A percentile compares a stretch with the other conserved stretches of the same genome.
Evolutionary conservation across 2,113 vertebrate genomes (phyloP).

Genomic region (Catharus fuscescens): DNA sequence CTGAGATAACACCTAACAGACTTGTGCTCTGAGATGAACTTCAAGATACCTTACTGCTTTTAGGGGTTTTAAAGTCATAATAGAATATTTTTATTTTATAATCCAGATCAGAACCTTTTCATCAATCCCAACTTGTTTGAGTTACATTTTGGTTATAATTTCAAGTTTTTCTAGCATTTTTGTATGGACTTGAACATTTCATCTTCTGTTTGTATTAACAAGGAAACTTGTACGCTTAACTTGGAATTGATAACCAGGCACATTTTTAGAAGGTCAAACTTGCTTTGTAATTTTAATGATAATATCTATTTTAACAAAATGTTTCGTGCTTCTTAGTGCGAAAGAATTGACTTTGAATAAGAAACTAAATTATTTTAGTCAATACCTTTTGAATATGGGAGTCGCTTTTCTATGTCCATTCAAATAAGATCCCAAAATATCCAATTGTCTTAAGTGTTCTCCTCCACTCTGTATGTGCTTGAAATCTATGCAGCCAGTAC

Average conservation of each 20-base stretch:
- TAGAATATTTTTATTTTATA: constrained; percentile 44
- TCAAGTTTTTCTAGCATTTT: neutral
- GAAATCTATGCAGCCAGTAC: neutral
- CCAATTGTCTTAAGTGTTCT: neutral
- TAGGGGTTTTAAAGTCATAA: neutral
- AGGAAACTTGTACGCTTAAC: neutral
- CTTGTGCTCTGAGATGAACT: constrained; percentile 20
- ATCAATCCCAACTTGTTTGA: neutral
- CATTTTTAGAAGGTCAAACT: neutral
- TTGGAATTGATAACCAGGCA: neutral
- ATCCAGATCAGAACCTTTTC: neutral
- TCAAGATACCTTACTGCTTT: constrained; percentile 19
- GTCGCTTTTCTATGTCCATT: neutral
- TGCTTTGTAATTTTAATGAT: neutral
- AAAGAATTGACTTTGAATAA: neutral
- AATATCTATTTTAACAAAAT: neutral
- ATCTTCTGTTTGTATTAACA: neutral
- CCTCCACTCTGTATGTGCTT: neutral
- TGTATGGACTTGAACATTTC: neutral
- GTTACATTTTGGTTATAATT: neutral
- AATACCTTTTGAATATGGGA: neutral
- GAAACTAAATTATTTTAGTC: neutral
- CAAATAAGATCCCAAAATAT: neutral
- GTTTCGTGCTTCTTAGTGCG: neutral
- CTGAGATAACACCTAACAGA: constrained; percentile 1